Evolutionary conservation across 2,797 vertebrate genomes (phyloP).

Genomic region (Rhabdophis nuchalis): DNA sequence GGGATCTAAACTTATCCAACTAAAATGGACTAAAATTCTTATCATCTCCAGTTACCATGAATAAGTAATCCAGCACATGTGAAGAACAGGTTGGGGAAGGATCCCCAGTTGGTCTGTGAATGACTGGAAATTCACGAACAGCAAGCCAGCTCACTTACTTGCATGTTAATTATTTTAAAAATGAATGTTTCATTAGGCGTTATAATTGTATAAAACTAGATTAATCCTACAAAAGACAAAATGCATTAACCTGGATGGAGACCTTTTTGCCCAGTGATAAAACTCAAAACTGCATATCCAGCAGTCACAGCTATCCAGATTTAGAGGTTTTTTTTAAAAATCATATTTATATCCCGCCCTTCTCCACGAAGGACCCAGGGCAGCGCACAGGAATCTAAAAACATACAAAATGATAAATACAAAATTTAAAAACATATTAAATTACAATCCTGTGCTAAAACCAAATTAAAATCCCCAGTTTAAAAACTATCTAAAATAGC

Average conservation of each 20-base stretch:
- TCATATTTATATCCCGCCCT: too few relatives aligned
- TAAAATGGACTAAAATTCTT: not conserved
- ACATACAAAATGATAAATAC: too few relatives aligned
- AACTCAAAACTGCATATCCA: not conserved
- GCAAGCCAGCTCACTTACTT: not conserved
- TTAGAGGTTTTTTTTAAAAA: too few relatives aligned
- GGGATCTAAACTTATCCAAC: too few relatives aligned
- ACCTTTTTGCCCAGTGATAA: not conserved
- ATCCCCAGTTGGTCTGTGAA: not conserved
- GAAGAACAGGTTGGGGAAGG: not conserved
- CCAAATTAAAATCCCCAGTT: too few relatives aligned
- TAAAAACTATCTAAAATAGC: too few relatives aligned
- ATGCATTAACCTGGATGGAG: not conserved
- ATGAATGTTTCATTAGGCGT: not conserved
- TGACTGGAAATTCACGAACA: not conserved
- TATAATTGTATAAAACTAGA: not conserved
- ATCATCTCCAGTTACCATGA: not conserved
- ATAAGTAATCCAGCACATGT: not conserved
- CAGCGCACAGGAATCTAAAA: too few relatives aligned
- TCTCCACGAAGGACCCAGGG: too few relatives aligned
- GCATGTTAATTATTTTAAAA: not conserved
- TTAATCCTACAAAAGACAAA: too few relatives aligned
- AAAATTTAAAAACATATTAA: too few relatives aligned
- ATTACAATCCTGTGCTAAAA: too few relatives aligned
- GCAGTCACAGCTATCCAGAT: not conserved